These are phyloP conservation scores for Pseudorhombus dupliciocellatus DNA, from an alignment of 2,113 vertebrate genomes.

Conservation along the genomic window DNA sequence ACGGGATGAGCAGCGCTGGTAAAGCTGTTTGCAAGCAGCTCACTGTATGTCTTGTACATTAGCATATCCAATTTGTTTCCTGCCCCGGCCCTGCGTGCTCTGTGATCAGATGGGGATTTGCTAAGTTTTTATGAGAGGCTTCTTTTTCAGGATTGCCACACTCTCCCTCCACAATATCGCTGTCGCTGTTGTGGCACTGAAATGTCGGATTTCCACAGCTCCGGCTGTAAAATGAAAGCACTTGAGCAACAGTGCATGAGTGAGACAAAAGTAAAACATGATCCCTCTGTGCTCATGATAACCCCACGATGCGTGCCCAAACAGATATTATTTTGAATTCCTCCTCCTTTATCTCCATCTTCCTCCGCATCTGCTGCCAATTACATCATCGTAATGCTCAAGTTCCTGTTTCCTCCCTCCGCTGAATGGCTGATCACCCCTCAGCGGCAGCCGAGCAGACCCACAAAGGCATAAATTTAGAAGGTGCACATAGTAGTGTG, in stretches of 20 bases:
- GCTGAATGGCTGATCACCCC: slow-evolving; percentile 56
- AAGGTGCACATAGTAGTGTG: slow-evolving; percentile 16
- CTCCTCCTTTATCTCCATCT: slow-evolving; percentile 73
- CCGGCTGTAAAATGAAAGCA: slow-evolving; percentile 43
- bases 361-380: slow-evolving; percentile 73
- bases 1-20: slow-evolving; percentile 27
- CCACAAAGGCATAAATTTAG: slow-evolving; percentile 39
- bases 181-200: slow-evolving; percentile 9
- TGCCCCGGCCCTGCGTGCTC: slow-evolving; percentile 7
- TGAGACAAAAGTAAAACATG: slow-evolving; percentile 66
- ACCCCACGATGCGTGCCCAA: slow-evolving; percentile 66
- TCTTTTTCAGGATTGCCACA: slow-evolving; percentile 20
- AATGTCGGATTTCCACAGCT: slow-evolving; percentile 48
- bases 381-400: slow-evolving; percentile 74
- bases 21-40: slow-evolving; percentile 39
- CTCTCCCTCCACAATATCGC: neutral
- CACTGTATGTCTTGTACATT: slow-evolving; percentile 45
- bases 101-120: slow-evolving; percentile 38
- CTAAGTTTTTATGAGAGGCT: slow-evolving; percentile 31
- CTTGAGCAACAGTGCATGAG: slow-evolving; percentile 48
- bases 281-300: slow-evolving; percentile 52
- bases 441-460: slow-evolving; percentile 37
- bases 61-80: slow-evolving; percentile 58
- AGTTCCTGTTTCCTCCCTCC: slow-evolving; percentile 62
- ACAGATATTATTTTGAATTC: slow-evolving; percentile 79